Evolutionary conservation across 2,113 vertebrate genomes (phyloP).

Genomic region (Callocephalon fimbriatum): DNA sequence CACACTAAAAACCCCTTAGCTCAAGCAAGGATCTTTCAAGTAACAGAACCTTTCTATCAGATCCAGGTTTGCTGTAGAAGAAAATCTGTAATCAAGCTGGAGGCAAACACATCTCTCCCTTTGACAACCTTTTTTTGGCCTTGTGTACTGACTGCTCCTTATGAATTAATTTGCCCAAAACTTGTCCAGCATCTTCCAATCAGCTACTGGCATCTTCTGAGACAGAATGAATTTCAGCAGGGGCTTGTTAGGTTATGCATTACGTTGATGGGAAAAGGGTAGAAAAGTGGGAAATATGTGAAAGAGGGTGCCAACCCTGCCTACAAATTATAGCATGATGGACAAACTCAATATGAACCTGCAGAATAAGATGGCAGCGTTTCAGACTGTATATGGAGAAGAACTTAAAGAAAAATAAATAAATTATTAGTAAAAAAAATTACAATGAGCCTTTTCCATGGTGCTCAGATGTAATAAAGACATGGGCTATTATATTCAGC

Average conservation of each 20-base stretch:
- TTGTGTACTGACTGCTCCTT: background rate
- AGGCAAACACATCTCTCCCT: background rate
- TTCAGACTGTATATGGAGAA: background rate
- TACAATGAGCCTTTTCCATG: background rate
- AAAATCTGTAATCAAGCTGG: background rate
- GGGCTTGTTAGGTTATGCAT: background rate
- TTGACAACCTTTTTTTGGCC: background rate
- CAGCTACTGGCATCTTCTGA: background rate
- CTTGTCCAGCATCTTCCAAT: background rate
- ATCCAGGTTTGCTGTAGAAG: background rate
- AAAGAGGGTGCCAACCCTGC: background rate
- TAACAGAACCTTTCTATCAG: background rate
- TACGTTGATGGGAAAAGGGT: background rate
- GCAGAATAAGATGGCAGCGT: background rate
- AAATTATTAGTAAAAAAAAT: background rate
- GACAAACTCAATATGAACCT: background rate
- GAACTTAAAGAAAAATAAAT: background rate
- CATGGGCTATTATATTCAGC: background rate
- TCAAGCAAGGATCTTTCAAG: background rate
- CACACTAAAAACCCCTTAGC: background rate
- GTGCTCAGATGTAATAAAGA: background rate
- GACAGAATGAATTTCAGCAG: background rate
- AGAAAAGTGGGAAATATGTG: background rate
- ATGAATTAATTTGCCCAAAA: background rate
- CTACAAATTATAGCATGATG: background rate